Base-by-base conservation (phyloP, 2,888 invertebrate species). In the Cataglyphis livida region DNA sequence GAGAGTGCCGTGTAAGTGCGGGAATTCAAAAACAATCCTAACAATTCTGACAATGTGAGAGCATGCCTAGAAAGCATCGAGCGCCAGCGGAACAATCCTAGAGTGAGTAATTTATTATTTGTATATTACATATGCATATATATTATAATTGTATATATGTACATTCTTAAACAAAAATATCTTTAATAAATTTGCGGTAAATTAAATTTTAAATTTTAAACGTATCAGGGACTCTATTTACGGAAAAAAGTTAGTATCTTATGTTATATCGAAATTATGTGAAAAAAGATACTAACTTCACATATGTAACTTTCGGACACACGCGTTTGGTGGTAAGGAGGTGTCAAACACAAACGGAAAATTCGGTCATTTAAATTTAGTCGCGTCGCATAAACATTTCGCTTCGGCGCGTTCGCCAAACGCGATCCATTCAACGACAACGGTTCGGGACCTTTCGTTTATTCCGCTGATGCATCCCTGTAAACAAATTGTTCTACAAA, bases 401-500 rank as follows among this genome's bases (percentile, higher is more conserved):
- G 62, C 66, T 25, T 12, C 32, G 54, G 28, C 62, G 61, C 51
- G 73, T 57, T 68, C 59, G 71, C 71, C 76, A 70, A 54, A 54
- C 41, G 71, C 59, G 71, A 25, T 35, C 38, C 62, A 28, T 61
- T 51, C 41, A 81, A 74, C 86, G 73, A 81, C 64, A 79, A 79
- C 76, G 38, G 38, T 15, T 64, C 57, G 54, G 62, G 61, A 41
- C 59, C 57, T 59, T 64, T 76, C 87, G 87, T 88, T 89, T 85
- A 89, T 86, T 81, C 41, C 41, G 54, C 28, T 65, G 48, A 68
- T 59, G 74, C 32, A 62, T 54, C 41, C 79, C 82, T 61, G 61
- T 90, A 90, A 90, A 90, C 87, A 90, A 87, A 90, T 90, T 88
- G 87, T 89, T 84, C 85, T 71, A 73, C 68, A 85, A 87, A 85